Evolutionary conservation across 2,113 vertebrate species (phyloP).

Genomic region (Tamias sibiricus): DNA sequence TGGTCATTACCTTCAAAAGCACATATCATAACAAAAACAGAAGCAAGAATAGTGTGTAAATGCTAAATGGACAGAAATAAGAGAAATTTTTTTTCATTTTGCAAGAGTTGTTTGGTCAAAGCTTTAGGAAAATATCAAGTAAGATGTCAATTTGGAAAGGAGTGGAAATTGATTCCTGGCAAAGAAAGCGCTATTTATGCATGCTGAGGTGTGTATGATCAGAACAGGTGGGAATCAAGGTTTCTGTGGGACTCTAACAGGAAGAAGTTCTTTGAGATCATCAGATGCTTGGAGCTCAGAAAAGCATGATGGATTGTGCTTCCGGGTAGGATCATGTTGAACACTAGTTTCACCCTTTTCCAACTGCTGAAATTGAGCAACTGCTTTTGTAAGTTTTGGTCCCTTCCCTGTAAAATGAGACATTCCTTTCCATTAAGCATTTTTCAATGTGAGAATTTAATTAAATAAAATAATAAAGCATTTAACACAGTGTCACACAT

Average conservation of each 20-base stretch:
- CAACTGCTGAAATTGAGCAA: background rate
- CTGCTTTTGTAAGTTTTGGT: background rate
- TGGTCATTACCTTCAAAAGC: background rate
- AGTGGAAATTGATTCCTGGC: background rate
- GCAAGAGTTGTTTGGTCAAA: background rate
- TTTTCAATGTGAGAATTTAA: background rate
- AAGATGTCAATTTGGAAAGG: background rate
- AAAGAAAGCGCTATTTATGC: background rate
- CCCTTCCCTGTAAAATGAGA: background rate
- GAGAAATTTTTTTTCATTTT: background rate
- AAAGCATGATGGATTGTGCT: accelerated
- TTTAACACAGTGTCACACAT: background rate
- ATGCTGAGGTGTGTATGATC: background rate
- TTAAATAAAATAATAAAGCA: background rate
- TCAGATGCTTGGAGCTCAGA: background rate
- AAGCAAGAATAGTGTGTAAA: background rate
- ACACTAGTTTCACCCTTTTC: background rate
- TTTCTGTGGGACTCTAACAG: background rate
- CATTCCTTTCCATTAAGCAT: background rate
- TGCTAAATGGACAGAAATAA: background rate
- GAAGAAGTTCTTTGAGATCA: background rate
- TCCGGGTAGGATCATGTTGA: background rate
- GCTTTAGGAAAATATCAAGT: background rate
- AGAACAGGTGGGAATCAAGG: background rate
- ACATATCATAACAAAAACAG: background rate